These are phyloP conservation scores for Anser brachyrhynchus DNA, from an alignment of 2,113 vertebrate genomes.

Conservation along the genomic window DNA sequence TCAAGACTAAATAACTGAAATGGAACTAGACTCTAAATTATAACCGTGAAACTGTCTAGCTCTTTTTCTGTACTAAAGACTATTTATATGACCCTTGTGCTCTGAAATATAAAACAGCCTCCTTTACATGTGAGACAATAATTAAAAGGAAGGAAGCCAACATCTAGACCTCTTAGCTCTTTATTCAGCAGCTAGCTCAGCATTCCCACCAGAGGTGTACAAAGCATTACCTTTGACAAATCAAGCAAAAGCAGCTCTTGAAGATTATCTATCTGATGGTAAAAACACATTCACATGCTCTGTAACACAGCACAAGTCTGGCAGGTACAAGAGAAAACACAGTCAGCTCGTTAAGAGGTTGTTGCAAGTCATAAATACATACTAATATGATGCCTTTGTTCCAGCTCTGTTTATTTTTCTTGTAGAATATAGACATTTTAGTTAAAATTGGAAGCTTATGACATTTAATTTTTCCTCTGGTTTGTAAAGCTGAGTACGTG, in stretches of 20 bases:
- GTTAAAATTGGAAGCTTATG: not conserved
- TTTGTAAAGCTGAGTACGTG: not conserved
- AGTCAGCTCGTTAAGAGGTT: not conserved
- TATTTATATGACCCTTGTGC: slow-evolving; percentile 47
- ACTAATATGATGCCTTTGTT: not conserved
- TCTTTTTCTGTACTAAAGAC: slow-evolving; percentile 48
- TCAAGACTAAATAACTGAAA: slow-evolving; percentile 46
- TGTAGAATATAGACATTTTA: not conserved
- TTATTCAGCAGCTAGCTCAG: slow-evolving; percentile 45
- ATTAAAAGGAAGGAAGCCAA: slow-evolving; percentile 56
- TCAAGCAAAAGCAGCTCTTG: not conserved
- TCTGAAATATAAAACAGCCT: slow-evolving; percentile 41
- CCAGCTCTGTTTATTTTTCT: not conserved
- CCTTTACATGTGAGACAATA: slow-evolving; percentile 31
- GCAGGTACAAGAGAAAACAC: not conserved
- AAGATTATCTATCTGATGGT: not conserved
- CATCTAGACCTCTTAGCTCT: not conserved
- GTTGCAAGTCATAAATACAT: not conserved
- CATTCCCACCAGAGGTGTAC: slow-evolving; percentile 30
- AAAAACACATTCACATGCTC: not conserved
- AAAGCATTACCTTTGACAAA: slow-evolving; percentile 28
- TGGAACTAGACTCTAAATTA: slow-evolving; percentile 50
- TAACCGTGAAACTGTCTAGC: slow-evolving; percentile 32
- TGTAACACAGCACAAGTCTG: not conserved
- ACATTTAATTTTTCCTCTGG: not conserved